These are phyloP conservation scores for Hypanus sabinus DNA, from an alignment of 2,113 vertebrate genomes.

Conservation along the genomic window DNA sequence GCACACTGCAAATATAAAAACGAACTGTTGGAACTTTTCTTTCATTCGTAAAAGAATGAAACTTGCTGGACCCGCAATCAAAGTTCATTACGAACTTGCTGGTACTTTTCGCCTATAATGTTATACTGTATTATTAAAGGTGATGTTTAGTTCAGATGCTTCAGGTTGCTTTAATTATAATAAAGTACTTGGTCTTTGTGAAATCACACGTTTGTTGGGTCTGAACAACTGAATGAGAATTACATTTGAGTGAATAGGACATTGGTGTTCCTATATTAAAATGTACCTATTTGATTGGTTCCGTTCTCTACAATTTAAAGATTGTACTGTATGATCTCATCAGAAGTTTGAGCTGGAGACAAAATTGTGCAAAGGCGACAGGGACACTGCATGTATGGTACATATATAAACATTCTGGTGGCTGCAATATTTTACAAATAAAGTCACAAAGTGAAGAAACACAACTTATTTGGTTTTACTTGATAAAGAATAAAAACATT, in stretches of 20 bases:
- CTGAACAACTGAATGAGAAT: constrained; percentile 46
- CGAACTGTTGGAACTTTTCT: constrained; percentile 43
- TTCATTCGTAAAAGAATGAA: constrained; percentile 52
- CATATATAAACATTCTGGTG: constrained; percentile 40
- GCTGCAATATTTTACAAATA: constrained; percentile 37
- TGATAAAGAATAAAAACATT: background rate
- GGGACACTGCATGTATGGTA: constrained; percentile 63
- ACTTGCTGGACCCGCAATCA: constrained; percentile 64
- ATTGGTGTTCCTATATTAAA: constrained; percentile 26
- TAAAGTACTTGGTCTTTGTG: constrained; percentile 75
- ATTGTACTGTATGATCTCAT: constrained; percentile 31
- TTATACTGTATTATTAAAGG: constrained; percentile 66
- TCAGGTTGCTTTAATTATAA: constrained; percentile 73
- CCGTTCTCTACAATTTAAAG: constrained; percentile 28
- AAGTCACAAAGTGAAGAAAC: constrained; percentile 36
- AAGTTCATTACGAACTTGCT: constrained; percentile 55
- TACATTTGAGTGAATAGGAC: constrained; percentile 38
- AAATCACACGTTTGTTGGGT: constrained; percentile 46
- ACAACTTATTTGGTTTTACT: background rate
- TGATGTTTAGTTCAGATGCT: constrained; percentile 68
- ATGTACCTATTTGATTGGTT: constrained; percentile 27
- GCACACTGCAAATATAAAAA: constrained; percentile 66
- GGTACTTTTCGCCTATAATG: constrained; percentile 73
- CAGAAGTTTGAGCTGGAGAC: constrained; percentile 40
- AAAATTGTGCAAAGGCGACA: constrained; percentile 64